phyloP scores from a whole-genome alignment of 2,888 invertebrate species.

The Acronicta alni region DNA sequence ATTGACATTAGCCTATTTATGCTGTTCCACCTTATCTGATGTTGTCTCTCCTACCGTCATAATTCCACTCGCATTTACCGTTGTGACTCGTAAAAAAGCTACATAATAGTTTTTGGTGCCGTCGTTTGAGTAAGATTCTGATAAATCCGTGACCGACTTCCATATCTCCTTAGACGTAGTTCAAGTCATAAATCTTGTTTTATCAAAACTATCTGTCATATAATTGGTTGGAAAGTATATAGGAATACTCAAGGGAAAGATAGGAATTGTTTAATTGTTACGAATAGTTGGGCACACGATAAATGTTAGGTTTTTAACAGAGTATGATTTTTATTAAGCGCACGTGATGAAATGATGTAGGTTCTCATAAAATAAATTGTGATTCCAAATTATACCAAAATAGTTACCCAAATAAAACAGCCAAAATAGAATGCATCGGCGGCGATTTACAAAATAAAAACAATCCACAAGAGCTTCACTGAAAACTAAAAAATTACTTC shows the following conservation, averaged over 20 bases:
- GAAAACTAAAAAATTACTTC: conserved; percentile 62
- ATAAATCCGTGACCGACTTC: conserved; percentile 78
- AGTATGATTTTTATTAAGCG: conserved; percentile 20
- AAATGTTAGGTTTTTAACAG: conserved; percentile 22
- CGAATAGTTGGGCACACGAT: conserved; percentile 21
- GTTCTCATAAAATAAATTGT: conserved; percentile 21
- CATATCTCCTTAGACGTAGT: conserved; percentile 70
- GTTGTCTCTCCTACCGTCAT: conserved; percentile 68
- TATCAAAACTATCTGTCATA: conserved; percentile 70
- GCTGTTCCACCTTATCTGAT: conserved; percentile 76
- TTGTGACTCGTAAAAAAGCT: conserved; percentile 62
- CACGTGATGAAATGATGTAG: conserved; percentile 20
- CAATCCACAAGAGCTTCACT: conserved; percentile 73
- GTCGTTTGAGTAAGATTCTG: conserved; percentile 60
- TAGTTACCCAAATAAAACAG: conserved; percentile 57
- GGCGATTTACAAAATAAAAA: conserved; percentile 66
- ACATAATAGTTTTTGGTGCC: conserved; percentile 64
- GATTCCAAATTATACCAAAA: conserved; percentile 39
- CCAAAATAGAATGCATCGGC: conserved; percentile 55
- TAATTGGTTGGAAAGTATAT: conserved; percentile 58
- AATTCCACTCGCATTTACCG: conserved; percentile 69
- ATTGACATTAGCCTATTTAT: conserved; percentile 84
- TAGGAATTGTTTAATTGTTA: conserved; percentile 49
- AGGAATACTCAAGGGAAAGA: conserved; percentile 47
- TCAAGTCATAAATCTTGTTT: conserved; percentile 74